phyloP scores from a whole-genome alignment of 2,888 invertebrate species.

The Melinaea menophilus region DNA sequence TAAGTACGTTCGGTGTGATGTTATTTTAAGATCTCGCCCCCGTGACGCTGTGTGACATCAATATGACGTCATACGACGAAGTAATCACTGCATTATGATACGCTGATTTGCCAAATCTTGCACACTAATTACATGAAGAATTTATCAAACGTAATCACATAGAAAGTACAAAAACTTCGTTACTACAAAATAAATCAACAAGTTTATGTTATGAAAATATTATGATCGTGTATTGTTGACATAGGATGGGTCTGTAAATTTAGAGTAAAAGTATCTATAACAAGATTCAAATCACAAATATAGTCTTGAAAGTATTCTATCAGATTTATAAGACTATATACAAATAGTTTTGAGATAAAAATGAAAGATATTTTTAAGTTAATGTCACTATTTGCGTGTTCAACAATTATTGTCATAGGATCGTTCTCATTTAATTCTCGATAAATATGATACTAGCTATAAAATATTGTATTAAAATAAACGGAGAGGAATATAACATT shows the following conservation, averaged over 20 bases:
- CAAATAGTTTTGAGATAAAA: background rate
- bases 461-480: background rate
- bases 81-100: background rate
- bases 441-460: background rate
- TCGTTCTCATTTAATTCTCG: background rate
- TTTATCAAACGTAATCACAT: too few species aligned
- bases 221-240: too few species aligned
- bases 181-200: too few species aligned
- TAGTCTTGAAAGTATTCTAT: too few species aligned
- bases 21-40: background rate
- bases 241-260: too few species aligned
- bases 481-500: conserved; percentile 15
- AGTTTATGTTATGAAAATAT: too few species aligned
- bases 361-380: background rate
- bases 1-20: background rate
- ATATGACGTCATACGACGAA: background rate
- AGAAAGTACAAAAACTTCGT: background rate
- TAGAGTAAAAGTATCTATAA: too few species aligned
- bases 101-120: conserved; percentile 1
- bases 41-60: background rate
- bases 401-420: background rate
- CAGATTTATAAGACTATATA: too few species aligned
- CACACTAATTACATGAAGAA: background rate
- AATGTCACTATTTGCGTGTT: background rate
- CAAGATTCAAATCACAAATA: too few species aligned